Percentiles rank a stretch among this genome's conserved stretches.
Evolutionary conservation across 2,888 invertebrate genomes (phyloP).

Genomic region (Zeuzera pyrina): DNA sequence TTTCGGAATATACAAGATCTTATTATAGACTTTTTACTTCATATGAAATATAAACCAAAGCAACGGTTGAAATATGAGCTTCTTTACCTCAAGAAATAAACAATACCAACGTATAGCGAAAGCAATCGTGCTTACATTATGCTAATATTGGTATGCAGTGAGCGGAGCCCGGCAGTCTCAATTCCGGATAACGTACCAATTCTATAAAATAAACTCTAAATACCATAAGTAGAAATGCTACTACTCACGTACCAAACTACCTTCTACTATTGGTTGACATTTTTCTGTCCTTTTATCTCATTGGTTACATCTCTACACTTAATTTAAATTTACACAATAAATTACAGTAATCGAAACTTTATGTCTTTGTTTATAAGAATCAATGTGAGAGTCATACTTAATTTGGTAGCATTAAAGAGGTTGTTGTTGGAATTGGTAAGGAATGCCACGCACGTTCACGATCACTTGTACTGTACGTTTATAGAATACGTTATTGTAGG

Average conservation of each 20-base stretch:
- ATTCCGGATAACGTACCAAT: slow-evolving; percentile 24
- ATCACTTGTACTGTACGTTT: slow-evolving; percentile 42
- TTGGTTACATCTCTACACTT: slow-evolving; percentile 25
- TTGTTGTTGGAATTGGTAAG: slow-evolving; percentile 13
- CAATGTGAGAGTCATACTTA: slow-evolving; percentile 16
- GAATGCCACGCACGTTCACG: slow-evolving; percentile 49
- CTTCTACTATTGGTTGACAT: slow-evolving; percentile 28
- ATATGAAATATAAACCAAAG: too few relatives aligned
- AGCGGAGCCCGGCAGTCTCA: slow-evolving; percentile 36
- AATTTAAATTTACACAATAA: slow-evolving; percentile 6
- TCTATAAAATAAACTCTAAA: slow-evolving; percentile 20
- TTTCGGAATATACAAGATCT: too few relatives aligned
- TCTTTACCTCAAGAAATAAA: too few relatives aligned
- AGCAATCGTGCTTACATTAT: slow-evolving; percentile 25
- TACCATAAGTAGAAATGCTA: slow-evolving; percentile 20
- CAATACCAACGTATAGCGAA: too few relatives aligned
- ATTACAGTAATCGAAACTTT: slow-evolving; percentile 19
- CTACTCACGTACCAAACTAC: slow-evolving; percentile 1
- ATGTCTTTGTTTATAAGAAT: slow-evolving; percentile 24
- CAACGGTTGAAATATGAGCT: too few relatives aligned
- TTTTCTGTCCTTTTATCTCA: slow-evolving; percentile 21
- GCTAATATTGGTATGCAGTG: slow-evolving; percentile 37
- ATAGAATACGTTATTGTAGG: slow-evolving; percentile 45
- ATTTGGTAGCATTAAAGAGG: slow-evolving; percentile 20
- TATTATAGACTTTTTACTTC: too few relatives aligned